phyloP scores from a whole-genome alignment of 2,797 vertebrate genomes.

The Halcyon badia region DNA sequence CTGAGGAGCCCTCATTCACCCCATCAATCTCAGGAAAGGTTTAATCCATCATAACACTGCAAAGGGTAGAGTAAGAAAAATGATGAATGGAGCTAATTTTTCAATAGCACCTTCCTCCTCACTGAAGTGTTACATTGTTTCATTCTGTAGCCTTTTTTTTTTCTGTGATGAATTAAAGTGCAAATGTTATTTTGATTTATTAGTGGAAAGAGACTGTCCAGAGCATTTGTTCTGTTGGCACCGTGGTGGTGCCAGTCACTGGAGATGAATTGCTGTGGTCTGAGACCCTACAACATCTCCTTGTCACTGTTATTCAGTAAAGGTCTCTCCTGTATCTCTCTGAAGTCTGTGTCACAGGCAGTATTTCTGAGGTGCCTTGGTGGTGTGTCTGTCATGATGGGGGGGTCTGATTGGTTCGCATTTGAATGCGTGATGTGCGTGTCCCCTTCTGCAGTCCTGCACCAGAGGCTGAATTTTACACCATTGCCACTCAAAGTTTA shows the following conservation, averaged over 20 bases:
- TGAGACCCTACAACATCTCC: neutral
- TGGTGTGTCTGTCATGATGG: neutral
- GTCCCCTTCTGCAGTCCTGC: neutral
- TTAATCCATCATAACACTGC: neutral
- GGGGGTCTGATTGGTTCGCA: rapidly evolving
- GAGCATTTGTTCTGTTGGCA: neutral
- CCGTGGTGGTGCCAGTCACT: neutral
- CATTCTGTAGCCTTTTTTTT: neutral
- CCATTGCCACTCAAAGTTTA: neutral
- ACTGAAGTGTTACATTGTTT: neutral
- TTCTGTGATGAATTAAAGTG: neutral
- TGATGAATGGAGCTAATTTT: conserved; percentile 13
- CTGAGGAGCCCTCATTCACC: neutral
- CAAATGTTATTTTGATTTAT: neutral
- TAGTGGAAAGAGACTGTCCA: neutral
- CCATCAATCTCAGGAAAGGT: neutral
- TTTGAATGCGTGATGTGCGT: rapidly evolving
- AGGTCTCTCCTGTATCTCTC: rapidly evolving
- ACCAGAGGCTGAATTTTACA: neutral
- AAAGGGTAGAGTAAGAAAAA: neutral
- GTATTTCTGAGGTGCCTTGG: neutral
- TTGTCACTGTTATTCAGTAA: neutral
- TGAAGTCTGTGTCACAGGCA: neutral
- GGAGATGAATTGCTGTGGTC: neutral
- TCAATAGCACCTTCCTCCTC: neutral